Base-by-base conservation (phyloP, 2,888 invertebrate genomes). In the Drosophila austrosaltans region DNA sequence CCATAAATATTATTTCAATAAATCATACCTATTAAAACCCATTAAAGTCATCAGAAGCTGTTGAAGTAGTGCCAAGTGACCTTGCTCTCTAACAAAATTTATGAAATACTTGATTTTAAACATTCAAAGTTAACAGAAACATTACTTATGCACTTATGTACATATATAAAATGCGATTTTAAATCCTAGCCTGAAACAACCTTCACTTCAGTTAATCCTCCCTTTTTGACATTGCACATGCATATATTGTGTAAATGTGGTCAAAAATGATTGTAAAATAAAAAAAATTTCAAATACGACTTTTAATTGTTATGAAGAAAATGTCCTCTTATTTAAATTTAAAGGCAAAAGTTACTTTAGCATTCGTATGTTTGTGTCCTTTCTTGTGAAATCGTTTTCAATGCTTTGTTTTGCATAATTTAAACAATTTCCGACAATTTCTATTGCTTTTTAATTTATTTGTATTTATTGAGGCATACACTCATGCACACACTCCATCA, bases 391-490 rank as follows among this genome's bases (percentile, higher is more conserved):
- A 80, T 77, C 74, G 75, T 71, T 70, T 63, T 61, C 48, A 39
- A 59, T 79, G 57, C 32, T 68, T 68, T 64, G 44, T 64, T 65
- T 64, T 69, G 57, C 63, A 76, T 76, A 66, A 69, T 69, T 76
- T 72, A 69, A 63, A 61, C 63, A 69, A 44, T 59, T 61, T 57
- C 54, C 3, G 28, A 44, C 32, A 54, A 40, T 54, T 1, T 63
- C 53, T 61, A 69, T 68, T 66, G 64, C 44, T 69, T 68, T 76
- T 69, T 72, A 71, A 75, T 77, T 86, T 79, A 74, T 82, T 82
- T 81, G 72, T 75, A 77, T 83, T 86, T 81, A 73, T 77, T 70
- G 81, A 81, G 70, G 82, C 83, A 69, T 77, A 32, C 60, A 30
- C 53, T 60, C 53, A 53, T 54, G 48, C 63, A 70, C 59, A 61